Conservation (phyloP, 2,113 vertebrate species). For the Platysteira castanea region DNA sequence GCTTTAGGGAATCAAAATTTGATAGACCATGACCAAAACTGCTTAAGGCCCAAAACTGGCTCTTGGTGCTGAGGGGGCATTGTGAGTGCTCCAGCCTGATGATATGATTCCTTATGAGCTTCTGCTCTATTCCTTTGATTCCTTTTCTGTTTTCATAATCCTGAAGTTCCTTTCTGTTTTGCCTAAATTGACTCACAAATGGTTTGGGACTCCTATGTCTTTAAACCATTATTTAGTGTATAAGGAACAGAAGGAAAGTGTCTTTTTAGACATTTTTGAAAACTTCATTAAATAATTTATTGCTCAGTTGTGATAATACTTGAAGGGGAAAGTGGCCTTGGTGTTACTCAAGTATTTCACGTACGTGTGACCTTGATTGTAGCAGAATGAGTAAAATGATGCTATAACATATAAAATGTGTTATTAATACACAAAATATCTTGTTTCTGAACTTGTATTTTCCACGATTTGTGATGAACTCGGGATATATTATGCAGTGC, state of each 20-base stretch:
- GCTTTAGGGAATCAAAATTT: not conserved
- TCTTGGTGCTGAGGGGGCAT: not conserved
- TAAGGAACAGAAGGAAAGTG: not conserved
- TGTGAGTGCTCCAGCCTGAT: not conserved
- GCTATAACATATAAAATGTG: not conserved
- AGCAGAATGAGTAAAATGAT: not conserved
- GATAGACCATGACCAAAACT: not conserved
- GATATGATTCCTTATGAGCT: not conserved
- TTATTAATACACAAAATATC: not conserved
- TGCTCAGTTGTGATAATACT: not conserved
- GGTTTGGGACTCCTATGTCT: not conserved
- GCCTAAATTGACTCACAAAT: not conserved
- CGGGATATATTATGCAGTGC: no score
- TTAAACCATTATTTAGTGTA: not conserved
- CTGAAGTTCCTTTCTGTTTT: not conserved
- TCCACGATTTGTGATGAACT: not conserved
- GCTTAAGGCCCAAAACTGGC: not conserved
- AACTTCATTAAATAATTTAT: not conserved
- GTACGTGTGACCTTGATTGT: rapidly evolving
- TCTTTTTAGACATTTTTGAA: not conserved
- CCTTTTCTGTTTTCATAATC: not conserved
- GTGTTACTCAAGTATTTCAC: not conserved
- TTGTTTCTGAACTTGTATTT: not conserved
- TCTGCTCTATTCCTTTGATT: not conserved
- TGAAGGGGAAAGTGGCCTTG: not conserved